Evolutionary conservation across 35 echinoderm and acorn worm species (phyloP), one percentile per base, ranked within the genome.

Genomic region (Amphiura filiformis): DNA sequence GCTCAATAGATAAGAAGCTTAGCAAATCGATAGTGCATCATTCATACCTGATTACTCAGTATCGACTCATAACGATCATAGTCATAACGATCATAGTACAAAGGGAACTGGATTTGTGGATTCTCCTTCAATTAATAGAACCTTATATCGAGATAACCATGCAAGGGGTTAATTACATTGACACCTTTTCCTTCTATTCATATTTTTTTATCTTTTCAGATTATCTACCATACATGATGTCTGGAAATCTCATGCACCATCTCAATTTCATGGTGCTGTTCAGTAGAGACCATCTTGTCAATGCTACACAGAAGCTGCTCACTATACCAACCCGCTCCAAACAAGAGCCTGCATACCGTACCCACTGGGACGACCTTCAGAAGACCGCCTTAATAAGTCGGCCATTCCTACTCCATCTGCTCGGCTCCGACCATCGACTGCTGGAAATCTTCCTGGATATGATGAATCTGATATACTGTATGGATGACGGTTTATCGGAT

Each of bases 381-480:
- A 70, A 11, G 7, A 30, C 15, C 26, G 28, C 15, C 15, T 13
- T 3, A 23, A 70, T 70, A 15, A 70, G 17, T 30, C 61, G 26
- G 2, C 61, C 9, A 11, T 70, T 70, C 61, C 28, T 70, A 15
- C 15, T 26, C 4, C 61, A n/a, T 30, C 61, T 70, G 1, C 61
- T 70, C 9, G 61, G 61, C 26, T 26, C 61, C 26, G 61, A 70
- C 26, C 7, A 5, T 2, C 7, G 3, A 26, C 7, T 70, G 3
- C 61, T 70, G 15, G 11, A n/a, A 15, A 70, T 70, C 61, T 70
- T 70, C 26, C 26, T 70, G 61, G 61, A 70, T 70, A 30, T 30
- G 17, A 70, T 70, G 61, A 70, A 70, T 70, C 3, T 70, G 61
- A 70, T 70, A 70, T 70, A 70, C 61, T 70, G 61, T n/a, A 70